phyloP scores from a whole-genome alignment of 2,113 vertebrate genomes.

The Grammomys surdaster region DNA sequence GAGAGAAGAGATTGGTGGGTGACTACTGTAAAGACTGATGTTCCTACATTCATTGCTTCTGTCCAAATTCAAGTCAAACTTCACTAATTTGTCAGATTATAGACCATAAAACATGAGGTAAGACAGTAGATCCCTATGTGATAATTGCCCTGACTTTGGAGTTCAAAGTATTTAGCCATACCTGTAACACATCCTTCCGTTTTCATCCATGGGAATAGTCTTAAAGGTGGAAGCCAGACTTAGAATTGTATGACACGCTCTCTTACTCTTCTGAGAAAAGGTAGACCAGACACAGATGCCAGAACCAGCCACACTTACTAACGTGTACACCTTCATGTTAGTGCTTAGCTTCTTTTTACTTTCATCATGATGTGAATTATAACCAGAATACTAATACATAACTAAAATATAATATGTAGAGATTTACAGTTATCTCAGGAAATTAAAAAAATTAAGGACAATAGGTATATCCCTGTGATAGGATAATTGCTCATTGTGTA shows the following conservation, averaged over 20 bases:
- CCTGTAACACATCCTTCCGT: not conserved
- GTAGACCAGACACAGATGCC: not conserved
- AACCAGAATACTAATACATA: not conserved
- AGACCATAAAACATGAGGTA: not conserved
- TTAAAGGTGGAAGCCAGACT: not conserved
- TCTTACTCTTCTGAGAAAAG: not conserved
- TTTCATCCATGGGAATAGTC: not conserved
- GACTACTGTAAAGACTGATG: not conserved
- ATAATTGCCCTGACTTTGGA: not conserved
- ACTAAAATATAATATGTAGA: not conserved
- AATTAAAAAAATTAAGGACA: not conserved
- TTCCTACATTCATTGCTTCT: conserved; percentile 13
- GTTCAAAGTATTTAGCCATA: not conserved
- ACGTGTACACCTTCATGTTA: not conserved
- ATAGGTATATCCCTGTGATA: not conserved
- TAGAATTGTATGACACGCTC: not conserved
- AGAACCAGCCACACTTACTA: not conserved
- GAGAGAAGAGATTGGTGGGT: not conserved
- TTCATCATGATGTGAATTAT: not conserved
- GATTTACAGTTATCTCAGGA: not conserved
- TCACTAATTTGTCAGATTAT: not conserved
- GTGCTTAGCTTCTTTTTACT: not conserved
- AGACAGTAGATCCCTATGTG: not conserved
- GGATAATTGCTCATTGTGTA: not conserved
- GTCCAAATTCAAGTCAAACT: not conserved